Percentiles rank a stretch among this genome's conserved stretches.
phyloP scores from a whole-genome alignment of 2,113 vertebrate genomes.

The Okapia johnstoni region DNA sequence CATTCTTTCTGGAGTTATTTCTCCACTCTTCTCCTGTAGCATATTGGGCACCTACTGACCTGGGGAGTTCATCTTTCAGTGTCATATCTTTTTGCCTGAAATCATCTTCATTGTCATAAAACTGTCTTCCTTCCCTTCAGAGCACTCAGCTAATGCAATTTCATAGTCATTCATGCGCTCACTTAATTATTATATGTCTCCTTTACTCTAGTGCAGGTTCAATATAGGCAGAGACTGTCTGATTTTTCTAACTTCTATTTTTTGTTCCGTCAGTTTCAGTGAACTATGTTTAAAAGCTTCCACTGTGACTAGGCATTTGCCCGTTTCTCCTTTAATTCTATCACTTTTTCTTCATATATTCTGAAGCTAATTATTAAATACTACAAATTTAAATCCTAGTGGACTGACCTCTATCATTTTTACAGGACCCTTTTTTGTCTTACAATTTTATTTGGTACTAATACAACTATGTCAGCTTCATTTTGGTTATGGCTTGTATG shows the following conservation, averaged over 20 bases:
- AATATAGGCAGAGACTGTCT: neutral
- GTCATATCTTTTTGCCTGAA: neutral
- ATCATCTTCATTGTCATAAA: neutral
- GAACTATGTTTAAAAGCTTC: neutral
- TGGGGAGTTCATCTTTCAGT: neutral
- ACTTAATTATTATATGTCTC: neutral
- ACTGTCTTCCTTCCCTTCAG: neutral
- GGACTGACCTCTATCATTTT: neutral
- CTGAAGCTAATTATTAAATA: neutral
- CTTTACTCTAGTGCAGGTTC: neutral
- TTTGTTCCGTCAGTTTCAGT: neutral
- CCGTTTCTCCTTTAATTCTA: neutral
- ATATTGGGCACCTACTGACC: neutral
- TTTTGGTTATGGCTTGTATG: neutral
- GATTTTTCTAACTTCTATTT: neutral
- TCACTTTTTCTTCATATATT: neutral
- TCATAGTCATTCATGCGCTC: neutral
- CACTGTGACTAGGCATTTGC: neutral
- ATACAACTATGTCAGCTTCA: neutral
- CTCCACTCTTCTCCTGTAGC: neutral
- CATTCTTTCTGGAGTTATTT: neutral
- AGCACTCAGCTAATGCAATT: neutral
- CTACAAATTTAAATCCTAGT: neutral
- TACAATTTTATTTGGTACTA: neutral
- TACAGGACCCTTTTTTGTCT: neutral